A percentile compares a stretch with the other conserved stretches of the same genome.
These are phyloP conservation scores for Arothron firmamentum DNA, from an alignment of 2,113 vertebrate genomes.

Conservation along the genomic window DNA sequence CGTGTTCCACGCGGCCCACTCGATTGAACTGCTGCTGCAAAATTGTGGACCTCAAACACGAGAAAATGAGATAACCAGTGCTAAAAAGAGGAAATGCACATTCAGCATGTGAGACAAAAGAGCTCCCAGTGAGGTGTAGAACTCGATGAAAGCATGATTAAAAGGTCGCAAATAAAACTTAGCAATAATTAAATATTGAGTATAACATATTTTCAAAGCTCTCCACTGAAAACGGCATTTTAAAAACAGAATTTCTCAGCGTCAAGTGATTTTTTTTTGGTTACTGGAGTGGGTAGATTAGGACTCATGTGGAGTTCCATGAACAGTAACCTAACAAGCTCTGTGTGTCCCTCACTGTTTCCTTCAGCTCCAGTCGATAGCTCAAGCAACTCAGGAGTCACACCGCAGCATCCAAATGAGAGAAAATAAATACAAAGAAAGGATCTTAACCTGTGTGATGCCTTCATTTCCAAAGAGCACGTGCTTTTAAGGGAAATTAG, in stretches of 20 bases:
- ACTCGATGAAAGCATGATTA: too few relatives aligned
- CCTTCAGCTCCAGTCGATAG: conserved; percentile 13
- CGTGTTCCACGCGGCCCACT: conserved; percentile 87
- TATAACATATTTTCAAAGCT: too few relatives aligned
- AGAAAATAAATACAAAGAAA: conserved; percentile 5
- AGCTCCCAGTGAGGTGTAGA: neutral
- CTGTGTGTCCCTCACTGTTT: conserved; percentile 37
- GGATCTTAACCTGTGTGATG: conserved; percentile 17
- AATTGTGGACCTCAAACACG: conserved; percentile 83
- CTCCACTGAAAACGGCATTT: too few relatives aligned
- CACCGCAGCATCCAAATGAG: conserved; percentile 5
- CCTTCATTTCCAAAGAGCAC: conserved; percentile 13
- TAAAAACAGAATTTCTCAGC: too few relatives aligned
- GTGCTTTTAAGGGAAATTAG: neutral
- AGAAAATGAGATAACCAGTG: neutral
- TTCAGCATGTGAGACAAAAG: neutral
- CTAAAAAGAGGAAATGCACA: neutral
- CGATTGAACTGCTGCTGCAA: conserved; percentile 97
- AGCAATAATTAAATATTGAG: too few relatives aligned
- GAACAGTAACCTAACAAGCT: conserved; percentile 50
- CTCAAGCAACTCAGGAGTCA: conserved; percentile 11
- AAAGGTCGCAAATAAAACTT: too few relatives aligned
- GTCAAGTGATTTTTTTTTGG: too few relatives aligned
- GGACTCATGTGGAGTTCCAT: conserved; percentile 44
- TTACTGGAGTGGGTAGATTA: conserved; percentile 16